These are phyloP conservation scores for Hyperopisus bebe DNA, from an alignment of 2,113 vertebrate genomes.

Conservation along the genomic window DNA sequence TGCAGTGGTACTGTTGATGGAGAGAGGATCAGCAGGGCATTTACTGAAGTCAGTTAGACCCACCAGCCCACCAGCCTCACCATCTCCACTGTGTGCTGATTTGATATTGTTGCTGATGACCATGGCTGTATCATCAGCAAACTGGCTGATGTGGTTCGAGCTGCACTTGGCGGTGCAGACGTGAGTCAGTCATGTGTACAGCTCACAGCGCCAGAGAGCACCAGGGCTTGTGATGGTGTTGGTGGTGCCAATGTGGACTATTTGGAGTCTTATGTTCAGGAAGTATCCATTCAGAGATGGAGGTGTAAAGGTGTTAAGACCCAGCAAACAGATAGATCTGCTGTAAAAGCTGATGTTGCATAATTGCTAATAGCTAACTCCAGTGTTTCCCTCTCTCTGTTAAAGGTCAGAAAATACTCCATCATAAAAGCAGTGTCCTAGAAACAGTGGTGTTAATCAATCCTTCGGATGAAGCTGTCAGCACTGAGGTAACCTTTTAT, in stretches of 20 bases:
- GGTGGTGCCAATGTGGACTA: background rate
- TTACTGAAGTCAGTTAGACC: background rate
- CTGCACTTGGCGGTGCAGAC: background rate
- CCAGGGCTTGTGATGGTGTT: background rate
- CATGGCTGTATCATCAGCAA: background rate
- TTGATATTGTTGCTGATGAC: background rate
- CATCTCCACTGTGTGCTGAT: background rate
- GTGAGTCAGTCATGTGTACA: background rate
- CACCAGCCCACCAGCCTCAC: background rate
- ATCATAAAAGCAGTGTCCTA: constrained; percentile 88
- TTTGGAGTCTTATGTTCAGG: background rate
- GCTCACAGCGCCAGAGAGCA: background rate
- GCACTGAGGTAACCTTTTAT: constrained; percentile 74
- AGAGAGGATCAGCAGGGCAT: background rate
- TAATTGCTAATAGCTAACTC: constrained; percentile 10
- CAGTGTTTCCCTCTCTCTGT: constrained; percentile 38
- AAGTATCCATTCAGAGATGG: background rate
- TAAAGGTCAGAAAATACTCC: constrained; percentile 92
- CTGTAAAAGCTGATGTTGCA: background rate
- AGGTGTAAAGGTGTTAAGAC: background rate
- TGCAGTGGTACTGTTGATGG: background rate
- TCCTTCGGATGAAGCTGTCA: constrained; percentile 91
- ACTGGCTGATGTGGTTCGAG: background rate
- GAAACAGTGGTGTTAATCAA: constrained; percentile 96
- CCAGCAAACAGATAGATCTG: background rate